These are phyloP conservation scores for Ictalurus furcatus DNA, from an alignment of 2,113 vertebrate genomes.

Conservation along the genomic window DNA sequence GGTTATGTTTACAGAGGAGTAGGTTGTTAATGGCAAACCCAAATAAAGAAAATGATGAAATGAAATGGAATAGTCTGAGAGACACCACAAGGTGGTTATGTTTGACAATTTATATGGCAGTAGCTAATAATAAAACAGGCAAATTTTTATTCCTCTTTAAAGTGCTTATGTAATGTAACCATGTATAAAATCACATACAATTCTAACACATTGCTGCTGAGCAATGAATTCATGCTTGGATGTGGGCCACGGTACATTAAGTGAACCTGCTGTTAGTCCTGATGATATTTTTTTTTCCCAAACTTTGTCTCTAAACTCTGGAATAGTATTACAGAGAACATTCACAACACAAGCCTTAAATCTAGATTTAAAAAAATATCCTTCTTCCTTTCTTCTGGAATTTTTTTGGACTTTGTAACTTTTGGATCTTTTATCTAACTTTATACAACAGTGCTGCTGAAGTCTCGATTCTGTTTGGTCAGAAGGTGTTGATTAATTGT, in stretches of 20 bases:
- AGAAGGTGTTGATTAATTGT: neutral
- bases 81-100: neutral
- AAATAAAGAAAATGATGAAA: slow-evolving; percentile 22
- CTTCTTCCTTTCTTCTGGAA: neutral
- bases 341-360: neutral
- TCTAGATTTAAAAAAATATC: neutral
- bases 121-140: neutral
- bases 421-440: neutral
- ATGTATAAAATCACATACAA: neutral
- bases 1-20: neutral
- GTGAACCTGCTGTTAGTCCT: neutral
- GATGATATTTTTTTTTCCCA: neutral
- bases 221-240: neutral
- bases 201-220: neutral
- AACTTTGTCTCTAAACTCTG: neutral
- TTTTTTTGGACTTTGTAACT: neutral
- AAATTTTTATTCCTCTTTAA: neutral
- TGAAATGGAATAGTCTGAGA: slow-evolving; percentile 3
- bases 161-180: neutral
- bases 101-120: neutral
- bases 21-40: slow-evolving; percentile 4
- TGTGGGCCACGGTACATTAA: neutral
- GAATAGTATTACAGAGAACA: neutral
- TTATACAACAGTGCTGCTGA: neutral
- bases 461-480: neutral